Base-by-base conservation (phyloP, 2,113 vertebrate genomes). In the Lepus americanus region DNA sequence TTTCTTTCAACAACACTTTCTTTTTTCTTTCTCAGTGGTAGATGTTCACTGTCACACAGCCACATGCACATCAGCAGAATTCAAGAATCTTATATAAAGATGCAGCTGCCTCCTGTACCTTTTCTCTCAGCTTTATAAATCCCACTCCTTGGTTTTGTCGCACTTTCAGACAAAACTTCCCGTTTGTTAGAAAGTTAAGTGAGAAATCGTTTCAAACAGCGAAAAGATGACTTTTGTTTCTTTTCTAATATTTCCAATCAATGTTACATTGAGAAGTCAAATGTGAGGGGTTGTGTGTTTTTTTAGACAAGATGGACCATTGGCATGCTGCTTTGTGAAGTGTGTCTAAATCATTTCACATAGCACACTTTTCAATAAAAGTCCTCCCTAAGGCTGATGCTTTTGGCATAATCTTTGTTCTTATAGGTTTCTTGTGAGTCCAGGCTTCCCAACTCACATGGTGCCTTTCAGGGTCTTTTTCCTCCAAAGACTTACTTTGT, bases 391-490 rank as follows among this genome's bases (percentile, higher is more conserved):
- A 51, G 73, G 31, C 72, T 29, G 23, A 82, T 70, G 39, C 92
- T 74, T 96, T 95, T 97, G 95, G 63, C 19, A 5, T 82, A 69
- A 82, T 85, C 9, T 29, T 74, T 49, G 53, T n/a, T 76, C 90
- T 79, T 88, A 55, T 49, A 70, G 67, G 88, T 92, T 95, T 92
- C 77, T 74, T 0, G 1, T 39, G 70, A 72, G 63, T 39, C 72
- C 59, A 61, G 87, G 83, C 82, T 88, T 81, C 74, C 87, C 59
- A 53, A 55, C 36, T 22, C 66, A 64, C 1, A 0, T 9, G 23
- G 17, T 22, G 17, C 44, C 63, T 95, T 89, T 90, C 55, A 23
- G 87, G 78, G 31, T 23, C 51, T 64, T 44, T 80, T 59, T 29
- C 31, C 77, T 74, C 22, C 44, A 51, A 13, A 27, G 61, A 53